phyloP scores from a whole-genome alignment of 2,797 vertebrate genomes.

The Esox masquinongy region DNA sequence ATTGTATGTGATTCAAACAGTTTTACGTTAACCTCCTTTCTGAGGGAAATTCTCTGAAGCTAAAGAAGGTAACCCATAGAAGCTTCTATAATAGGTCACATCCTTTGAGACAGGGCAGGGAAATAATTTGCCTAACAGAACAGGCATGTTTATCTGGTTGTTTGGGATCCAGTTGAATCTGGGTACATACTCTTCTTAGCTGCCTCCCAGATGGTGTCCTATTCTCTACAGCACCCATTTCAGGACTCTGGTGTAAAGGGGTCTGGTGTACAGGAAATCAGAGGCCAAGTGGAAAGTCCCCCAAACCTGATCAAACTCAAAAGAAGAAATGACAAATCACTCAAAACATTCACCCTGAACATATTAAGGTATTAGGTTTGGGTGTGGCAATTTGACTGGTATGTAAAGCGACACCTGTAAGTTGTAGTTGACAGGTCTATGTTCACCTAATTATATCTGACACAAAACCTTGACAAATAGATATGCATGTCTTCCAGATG shows the following conservation, averaged over 20 bases:
- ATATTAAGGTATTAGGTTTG: not conserved
- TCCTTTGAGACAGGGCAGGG: not conserved
- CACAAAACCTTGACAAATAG: not conserved
- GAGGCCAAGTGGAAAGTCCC: not conserved
- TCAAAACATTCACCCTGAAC: too few species aligned
- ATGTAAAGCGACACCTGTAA: not conserved
- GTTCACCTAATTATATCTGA: not conserved
- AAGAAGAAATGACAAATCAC: not conserved
- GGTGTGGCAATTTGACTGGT: not conserved
- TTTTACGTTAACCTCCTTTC: not conserved
- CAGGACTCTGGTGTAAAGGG: not conserved
- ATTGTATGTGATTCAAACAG: not conserved
- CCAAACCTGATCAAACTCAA: not conserved
- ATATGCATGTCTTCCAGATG: not conserved
- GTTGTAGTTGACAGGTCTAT: not conserved
- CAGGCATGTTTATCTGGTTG: not conserved
- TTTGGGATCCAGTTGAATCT: not conserved
- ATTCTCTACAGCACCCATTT: not conserved
- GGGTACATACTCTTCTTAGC: not conserved
- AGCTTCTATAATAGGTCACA: not conserved
- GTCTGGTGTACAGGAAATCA: not conserved
- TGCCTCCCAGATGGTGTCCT: not conserved
- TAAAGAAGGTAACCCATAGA: not conserved
- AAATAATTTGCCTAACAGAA: not conserved
- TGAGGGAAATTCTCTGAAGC: not conserved